These are phyloP conservation scores for Percopsis transmontana DNA, from an alignment of 2,113 vertebrate genomes.

Conservation along the genomic window DNA sequence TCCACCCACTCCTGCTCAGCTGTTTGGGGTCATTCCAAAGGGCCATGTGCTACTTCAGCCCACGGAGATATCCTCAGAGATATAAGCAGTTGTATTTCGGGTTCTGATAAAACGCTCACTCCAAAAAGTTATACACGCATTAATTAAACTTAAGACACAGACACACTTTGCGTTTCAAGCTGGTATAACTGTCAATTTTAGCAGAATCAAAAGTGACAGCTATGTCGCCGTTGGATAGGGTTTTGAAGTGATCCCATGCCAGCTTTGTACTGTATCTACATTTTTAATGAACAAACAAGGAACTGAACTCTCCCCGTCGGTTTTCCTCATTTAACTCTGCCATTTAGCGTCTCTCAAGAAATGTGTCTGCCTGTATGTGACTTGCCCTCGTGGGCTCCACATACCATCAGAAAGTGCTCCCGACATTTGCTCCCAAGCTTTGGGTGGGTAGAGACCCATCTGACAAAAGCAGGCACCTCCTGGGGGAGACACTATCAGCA, in stretches of 20 bases:
- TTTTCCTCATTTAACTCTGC: conserved; percentile 44
- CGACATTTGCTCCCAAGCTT: conserved; percentile 69
- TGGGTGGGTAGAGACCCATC: conserved; percentile 65
- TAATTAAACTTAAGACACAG: background rate
- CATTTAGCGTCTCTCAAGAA: conserved; percentile 59
- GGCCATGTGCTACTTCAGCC: conserved; percentile 58
- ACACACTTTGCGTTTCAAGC: background rate
- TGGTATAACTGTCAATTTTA: background rate
- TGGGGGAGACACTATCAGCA: conserved; percentile 51
- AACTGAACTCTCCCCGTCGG: conserved; percentile 35
- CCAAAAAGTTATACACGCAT: background rate
- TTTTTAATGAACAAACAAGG: conserved; percentile 30
- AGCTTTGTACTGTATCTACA: conserved; percentile 10
- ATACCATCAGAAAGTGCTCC: conserved; percentile 60
- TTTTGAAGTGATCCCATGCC: no score
- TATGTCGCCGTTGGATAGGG: background rate
- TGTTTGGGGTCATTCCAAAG: conserved; percentile 75
- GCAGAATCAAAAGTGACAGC: conserved; percentile 3
- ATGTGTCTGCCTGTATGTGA: conserved; percentile 68
- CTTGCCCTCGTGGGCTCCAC: conserved; percentile 54
- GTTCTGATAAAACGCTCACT: background rate
- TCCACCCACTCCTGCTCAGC: conserved; percentile 74
- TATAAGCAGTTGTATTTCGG: no score
- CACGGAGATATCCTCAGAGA: no score
- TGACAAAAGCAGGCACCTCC: conserved; percentile 53